Conservation (phyloP, 2,797 vertebrate species). For the Syncerus caffer region DNA sequence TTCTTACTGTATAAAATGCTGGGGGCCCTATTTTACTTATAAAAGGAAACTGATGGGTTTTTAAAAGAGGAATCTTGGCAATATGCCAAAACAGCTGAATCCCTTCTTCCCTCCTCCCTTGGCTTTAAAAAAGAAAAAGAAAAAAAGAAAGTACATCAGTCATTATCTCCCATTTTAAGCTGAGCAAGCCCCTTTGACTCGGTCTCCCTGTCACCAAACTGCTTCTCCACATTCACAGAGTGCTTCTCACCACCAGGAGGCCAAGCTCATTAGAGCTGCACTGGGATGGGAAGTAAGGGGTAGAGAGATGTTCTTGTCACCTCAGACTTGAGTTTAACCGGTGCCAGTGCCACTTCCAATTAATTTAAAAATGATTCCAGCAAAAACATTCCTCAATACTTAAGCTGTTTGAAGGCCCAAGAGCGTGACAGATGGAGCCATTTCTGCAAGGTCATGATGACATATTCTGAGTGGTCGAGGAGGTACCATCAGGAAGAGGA, state of each 20-base stretch:
- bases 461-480: neutral
- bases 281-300: neutral
- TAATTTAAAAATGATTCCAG: constrained; percentile 4
- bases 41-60: constrained; percentile 34
- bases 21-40: constrained; percentile 49
- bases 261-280: neutral
- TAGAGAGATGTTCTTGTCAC: neutral
- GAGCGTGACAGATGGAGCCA: neutral
- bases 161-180: constrained; percentile 48
- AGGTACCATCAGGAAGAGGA: neutral
- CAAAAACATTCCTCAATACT: neutral
- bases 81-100: neutral
- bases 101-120: neutral
- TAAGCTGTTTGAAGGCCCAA: constrained; percentile 2
- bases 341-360: constrained; percentile 40
- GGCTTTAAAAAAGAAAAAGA: constrained; percentile 25
- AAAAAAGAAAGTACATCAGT: neutral
- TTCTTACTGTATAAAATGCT: constrained; percentile 38
- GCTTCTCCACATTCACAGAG: neutral
- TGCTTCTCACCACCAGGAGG: neutral
- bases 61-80: constrained; percentile 51
- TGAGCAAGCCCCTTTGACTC: constrained; percentile 31
- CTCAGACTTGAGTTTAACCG: neutral
- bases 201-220: constrained; percentile 33
- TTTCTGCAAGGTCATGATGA: neutral